Base-by-base conservation (phyloP, 37 sponge, comb jelly and placozoan species). In the Chondrilla cf. caribensis region DNA sequence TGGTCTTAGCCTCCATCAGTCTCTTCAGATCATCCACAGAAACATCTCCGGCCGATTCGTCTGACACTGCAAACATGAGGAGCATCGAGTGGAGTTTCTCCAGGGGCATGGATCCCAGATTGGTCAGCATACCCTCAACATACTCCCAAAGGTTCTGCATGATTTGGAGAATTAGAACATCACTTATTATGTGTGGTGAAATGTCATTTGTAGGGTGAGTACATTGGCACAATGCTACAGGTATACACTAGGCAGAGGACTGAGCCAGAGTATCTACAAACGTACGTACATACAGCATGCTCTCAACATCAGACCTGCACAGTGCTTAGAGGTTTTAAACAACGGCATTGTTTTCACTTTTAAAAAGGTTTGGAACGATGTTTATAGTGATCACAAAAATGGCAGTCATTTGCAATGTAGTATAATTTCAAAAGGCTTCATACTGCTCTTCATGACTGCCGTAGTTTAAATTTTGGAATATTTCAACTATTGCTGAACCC, bases 51-150 rank as follows among this genome's bases (percentile, higher is more conserved):
- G 84, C 75, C 24, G 26, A 47, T 2, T 38, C 42, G 0, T 82
- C 86, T 35, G 89, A 89, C 60, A 70, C 58, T 5, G 88, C 88
- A 82, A 91, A 94, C 92, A 94, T 88, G 39, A 35, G 76, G 26
- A 94, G 79, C 87, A 86, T 91, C 5, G 85, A 76, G 58, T 89
- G 92, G 38, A 94, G 87, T 32, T 83, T 76, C 17, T 94, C 95
- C 38, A 86, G 65, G 18, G 85, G 79, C 78, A 94, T 58, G 25
- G 58, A 44, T 11, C 89, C 89, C 35, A 94, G 58, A 44, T 91
- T 94, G 80, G 92, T 91, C 60, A 94, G 92, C 95, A 91, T 94
- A 14, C 89, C 89, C 1, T 58, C 78, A 2, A 94, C 78, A 67
- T 89, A 94, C 1, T 85, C 41, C 95, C 95, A 94, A 47, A 59